phyloP scores from a whole-genome alignment of 35 echinoderm and acorn worm genomes.

The Stichopus chloronotus region DNA sequence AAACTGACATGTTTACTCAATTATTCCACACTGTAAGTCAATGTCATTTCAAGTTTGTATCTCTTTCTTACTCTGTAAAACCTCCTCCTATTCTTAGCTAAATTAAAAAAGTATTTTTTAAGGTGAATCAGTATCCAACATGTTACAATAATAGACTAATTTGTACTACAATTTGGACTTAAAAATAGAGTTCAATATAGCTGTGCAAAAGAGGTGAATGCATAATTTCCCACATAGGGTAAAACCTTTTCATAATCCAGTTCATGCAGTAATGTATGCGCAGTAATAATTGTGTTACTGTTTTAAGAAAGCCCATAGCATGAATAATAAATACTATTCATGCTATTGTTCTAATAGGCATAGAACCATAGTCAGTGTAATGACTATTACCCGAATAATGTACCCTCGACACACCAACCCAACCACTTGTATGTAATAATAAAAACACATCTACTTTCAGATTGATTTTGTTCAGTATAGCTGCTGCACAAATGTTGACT shows the following conservation, averaged over 20 bases:
- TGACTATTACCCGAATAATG: neutral
- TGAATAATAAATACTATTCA: neutral
- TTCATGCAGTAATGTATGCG: slow-evolving; percentile 8
- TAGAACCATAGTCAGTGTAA: slow-evolving; percentile 10
- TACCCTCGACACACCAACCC: neutral
- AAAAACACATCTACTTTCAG: neutral
- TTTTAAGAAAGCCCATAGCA: neutral
- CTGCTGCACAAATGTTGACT: neutral
- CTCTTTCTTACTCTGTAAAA: neutral
- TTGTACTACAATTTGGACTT: neutral
- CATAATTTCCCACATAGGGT: neutral
- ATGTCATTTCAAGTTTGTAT: neutral
- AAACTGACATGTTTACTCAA: neutral
- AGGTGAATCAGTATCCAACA: neutral
- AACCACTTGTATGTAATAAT: neutral
- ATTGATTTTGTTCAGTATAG: slow-evolving; percentile 5
- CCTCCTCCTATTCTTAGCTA: neutral
- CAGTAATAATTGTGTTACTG: neutral
- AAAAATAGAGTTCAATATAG: neutral
- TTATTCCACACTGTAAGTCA: neutral
- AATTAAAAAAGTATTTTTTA: neutral
- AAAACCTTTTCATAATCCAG: neutral
- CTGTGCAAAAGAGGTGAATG: neutral
- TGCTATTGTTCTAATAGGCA: neutral
- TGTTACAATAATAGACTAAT: neutral